Conservation (phyloP, 2,888 invertebrate genomes). For the Drosophila austrosaltans region DNA sequence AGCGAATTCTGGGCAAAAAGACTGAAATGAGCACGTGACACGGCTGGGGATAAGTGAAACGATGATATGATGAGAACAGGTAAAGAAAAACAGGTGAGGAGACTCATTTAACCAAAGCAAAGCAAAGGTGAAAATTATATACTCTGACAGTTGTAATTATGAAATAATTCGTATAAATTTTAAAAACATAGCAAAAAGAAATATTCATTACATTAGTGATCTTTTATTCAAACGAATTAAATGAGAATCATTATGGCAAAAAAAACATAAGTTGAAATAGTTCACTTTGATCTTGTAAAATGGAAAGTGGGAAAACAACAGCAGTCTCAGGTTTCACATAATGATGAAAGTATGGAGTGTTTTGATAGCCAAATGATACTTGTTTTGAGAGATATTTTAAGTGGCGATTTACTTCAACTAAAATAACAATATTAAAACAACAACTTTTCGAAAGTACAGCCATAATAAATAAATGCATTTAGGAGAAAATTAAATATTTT, state of each 20-base stretch:
- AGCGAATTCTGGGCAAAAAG: slow-evolving; percentile 17
- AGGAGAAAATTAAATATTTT: no score
- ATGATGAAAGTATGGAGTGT: no score
- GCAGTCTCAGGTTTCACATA: no score
- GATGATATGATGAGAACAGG: slow-evolving; percentile 37
- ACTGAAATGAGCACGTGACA: slow-evolving; percentile 62
- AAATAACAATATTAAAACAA: no score
- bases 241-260: background rate
- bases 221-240: background rate
- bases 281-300: background rate
- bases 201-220: background rate
- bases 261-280: background rate
- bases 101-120: slow-evolving; percentile 1
- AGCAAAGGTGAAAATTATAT: slow-evolving; percentile 37
- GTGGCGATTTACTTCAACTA: no score
- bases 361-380: no score
- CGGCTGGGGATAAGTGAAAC: slow-evolving; percentile 53
- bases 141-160: slow-evolving; percentile 19
- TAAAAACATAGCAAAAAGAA: background rate
- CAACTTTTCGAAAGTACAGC: no score
- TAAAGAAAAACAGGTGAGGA: slow-evolving; percentile 4
- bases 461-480: no score
- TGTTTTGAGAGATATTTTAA: no score
- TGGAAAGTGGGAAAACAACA: no score
- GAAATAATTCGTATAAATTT: slow-evolving; percentile 7